Evolutionary conservation across 2,113 vertebrate species (phyloP).

Genomic region (Serinus canaria): DNA sequence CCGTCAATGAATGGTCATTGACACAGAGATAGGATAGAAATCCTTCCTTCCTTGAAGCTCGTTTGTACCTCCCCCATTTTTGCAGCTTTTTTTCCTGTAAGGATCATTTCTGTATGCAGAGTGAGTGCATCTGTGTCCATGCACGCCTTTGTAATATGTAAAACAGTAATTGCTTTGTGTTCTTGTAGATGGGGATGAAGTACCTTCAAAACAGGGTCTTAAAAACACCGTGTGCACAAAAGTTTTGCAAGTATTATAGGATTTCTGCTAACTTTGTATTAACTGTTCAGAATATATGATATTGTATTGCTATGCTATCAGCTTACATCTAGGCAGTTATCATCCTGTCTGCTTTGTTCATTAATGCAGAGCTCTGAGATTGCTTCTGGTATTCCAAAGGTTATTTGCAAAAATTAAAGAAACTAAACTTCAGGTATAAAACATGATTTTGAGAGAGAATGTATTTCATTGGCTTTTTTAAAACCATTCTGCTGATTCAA

Average conservation of each 20-base stretch:
- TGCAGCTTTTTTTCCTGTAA: background rate
- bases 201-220: background rate
- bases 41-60: background rate
- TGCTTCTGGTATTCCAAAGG: background rate
- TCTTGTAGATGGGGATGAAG: background rate
- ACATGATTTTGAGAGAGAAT: background rate
- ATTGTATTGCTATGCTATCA: background rate
- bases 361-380: background rate
- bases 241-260: background rate
- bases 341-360: background rate
- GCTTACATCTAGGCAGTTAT: background rate
- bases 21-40: rapidly evolving
- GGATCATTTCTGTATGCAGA: background rate
- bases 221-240: background rate
- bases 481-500: background rate
- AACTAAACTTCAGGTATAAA: background rate
- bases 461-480: background rate
- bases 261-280: background rate
- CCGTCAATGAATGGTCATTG: background rate
- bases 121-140: background rate
- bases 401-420: background rate
- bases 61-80: background rate
- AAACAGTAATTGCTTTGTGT: background rate
- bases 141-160: background rate
- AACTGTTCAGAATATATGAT: background rate